Base-by-base conservation (phyloP, 2,113 vertebrate genomes). In the Rhynchomys soricoides region DNA sequence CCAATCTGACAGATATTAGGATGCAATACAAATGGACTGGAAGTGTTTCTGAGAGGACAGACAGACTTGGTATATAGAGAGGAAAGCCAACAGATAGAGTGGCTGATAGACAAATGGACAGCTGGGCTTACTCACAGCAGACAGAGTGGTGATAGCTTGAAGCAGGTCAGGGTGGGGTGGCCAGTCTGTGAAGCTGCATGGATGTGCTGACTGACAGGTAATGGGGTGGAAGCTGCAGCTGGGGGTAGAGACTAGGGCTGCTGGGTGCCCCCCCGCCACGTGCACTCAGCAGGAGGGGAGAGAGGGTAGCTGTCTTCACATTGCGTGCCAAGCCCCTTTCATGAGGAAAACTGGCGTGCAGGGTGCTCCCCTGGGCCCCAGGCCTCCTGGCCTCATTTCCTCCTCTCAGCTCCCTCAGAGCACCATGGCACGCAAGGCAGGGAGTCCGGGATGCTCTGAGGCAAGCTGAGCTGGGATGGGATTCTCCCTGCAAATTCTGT, bases 301-400 rank as follows among this genome's bases (percentile, higher is more conserved):
- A 95, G 34, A 89, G 0, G 59, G 95, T 40, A 7, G 29, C 96
- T 64, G 97, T 71, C 97, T 97, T 89, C 97, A 82, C 55, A 34
- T 98, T 10, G 97, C 97, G 75, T 98, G 98, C 97, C 91, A 97
- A 98, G 98, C 37, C 6, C 95, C 88, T 95, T 0, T 90, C 74
- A 66, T 45, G 97, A 85, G 62, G 86, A 26, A 89, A 89, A 22
- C 86, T 70, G 57, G 90, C 15, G 4, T 90, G 96, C 11, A 0
- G 79, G 70, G 93, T 90, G 71, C 87, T 98, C 98, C 98, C 98
- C 15, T 0, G 98, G 97, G 98, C 77, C 1, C 5, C 0, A 0
- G 96, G 81, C 97, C 97, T 96, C 88, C 95, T 7, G 52, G 96
- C 43, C 75, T 29, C 16, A 74, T 4, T 7, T 79, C 59, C 73